Conservation (phyloP, 1,140 invertebrate genomes). For the Asbolus verrucosus region DNA sequence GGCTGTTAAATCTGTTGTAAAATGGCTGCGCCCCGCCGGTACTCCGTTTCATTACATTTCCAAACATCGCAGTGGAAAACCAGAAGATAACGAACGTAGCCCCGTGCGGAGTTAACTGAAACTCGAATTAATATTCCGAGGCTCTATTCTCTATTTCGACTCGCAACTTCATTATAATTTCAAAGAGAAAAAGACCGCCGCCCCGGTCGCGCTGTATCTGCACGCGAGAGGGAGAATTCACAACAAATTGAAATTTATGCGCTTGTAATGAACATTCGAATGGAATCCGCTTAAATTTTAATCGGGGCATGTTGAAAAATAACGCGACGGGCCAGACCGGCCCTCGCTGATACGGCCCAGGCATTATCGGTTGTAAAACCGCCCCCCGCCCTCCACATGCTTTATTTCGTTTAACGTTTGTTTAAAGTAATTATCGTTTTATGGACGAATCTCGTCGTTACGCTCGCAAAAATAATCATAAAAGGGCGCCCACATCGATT, state of each 20-base stretch:
- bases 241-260: slow-evolving; percentile 35
- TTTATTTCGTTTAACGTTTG: too few species aligned
- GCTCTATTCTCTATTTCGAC: slow-evolving; percentile 35
- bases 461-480: too few species aligned
- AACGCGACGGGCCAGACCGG: neutral
- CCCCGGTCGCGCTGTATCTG: too few species aligned
- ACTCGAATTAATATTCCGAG: slow-evolving; percentile 33
- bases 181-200: slow-evolving; percentile 33
- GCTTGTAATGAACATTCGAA: slow-evolving; percentile 3
- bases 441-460: too few species aligned
- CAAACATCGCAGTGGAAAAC: slow-evolving; percentile 34
- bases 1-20: slow-evolving; percentile 32
- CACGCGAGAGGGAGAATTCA: slow-evolving; percentile 3
- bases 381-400: too few species aligned
- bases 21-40: slow-evolving; percentile 2
- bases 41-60: slow-evolving; percentile 36
- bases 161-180: slow-evolving; percentile 36
- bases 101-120: slow-evolving; percentile 35
- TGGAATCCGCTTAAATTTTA: slow-evolving; percentile 25
- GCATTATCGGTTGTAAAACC: too few species aligned
- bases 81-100: slow-evolving; percentile 34
- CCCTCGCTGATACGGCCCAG: too few species aligned
- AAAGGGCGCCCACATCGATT: too few species aligned
- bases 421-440: too few species aligned
- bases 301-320: neutral